Conservation (phyloP, 1,140 invertebrate species). For the Globodera rostochiensis region DNA sequence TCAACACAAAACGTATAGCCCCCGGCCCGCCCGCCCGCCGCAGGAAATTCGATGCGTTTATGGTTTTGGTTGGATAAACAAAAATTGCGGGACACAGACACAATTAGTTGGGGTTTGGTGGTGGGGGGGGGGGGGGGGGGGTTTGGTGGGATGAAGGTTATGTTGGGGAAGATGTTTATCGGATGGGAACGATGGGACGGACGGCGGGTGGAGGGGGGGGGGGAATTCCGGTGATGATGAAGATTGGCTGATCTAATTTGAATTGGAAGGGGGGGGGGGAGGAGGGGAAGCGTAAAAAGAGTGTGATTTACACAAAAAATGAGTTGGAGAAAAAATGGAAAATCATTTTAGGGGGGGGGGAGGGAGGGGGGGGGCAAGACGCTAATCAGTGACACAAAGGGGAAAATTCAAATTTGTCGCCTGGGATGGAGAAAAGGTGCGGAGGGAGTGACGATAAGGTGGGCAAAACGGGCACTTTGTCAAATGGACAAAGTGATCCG, state of each 20-base stretch:
- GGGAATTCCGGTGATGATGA: background rate
- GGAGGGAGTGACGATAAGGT: conserved; percentile 4
- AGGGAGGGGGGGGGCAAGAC: background rate
- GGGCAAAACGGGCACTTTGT: background rate
- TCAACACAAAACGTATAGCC: background rate
- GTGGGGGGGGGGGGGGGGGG: background rate
- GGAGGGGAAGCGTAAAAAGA: background rate
- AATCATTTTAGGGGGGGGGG: background rate
- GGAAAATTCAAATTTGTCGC: conserved; percentile 9
- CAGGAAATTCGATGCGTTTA: background rate
- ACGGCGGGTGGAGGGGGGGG: background rate
- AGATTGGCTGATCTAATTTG: background rate
- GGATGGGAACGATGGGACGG: background rate
- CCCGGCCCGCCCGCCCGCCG: too few species aligned
- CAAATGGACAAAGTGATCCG: background rate
- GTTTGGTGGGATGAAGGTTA: background rate
- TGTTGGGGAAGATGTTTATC: conserved; percentile 1
- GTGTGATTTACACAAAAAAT: background rate
- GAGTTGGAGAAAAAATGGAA: background rate
- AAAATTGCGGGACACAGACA: conserved; percentile 1
- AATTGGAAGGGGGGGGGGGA: background rate
- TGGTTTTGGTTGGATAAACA: background rate
- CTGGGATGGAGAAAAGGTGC: background rate
- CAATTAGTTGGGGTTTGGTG: conserved; percentile 3
- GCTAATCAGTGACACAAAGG: conserved; percentile 17